Percentiles rank a stretch among this genome's conserved stretches.
These are phyloP conservation scores for Petrocephalus sullivani DNA, from an alignment of 2,797 vertebrate species.

Conservation along the genomic window DNA sequence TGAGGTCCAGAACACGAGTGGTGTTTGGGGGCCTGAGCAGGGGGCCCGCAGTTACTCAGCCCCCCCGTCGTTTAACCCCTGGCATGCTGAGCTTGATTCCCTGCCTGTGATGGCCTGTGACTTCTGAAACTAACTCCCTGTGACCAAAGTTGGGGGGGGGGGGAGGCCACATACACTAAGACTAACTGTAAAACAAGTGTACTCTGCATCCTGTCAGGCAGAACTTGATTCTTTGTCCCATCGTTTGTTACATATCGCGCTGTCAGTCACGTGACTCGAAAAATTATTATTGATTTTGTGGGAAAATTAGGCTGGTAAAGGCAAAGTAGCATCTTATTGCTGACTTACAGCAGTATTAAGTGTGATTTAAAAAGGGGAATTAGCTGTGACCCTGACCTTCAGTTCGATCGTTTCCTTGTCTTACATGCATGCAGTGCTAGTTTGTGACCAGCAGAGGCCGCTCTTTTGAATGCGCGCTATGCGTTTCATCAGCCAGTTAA, in stretches of 20 bases:
- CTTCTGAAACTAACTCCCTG: background rate
- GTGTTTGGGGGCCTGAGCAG: background rate
- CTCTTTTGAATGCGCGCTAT: slow-evolving; percentile 14
- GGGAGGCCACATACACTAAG: background rate
- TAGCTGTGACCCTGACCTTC: background rate
- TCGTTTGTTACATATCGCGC: background rate
- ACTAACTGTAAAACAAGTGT: background rate
- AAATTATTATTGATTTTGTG: background rate
- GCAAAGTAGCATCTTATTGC: background rate
- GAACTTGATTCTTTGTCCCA: background rate
- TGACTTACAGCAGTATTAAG: background rate
- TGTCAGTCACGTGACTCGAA: background rate
- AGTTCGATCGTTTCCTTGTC: background rate
- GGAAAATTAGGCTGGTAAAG: background rate
- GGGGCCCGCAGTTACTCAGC: background rate
- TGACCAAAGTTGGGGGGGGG: background rate
- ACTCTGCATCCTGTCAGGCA: background rate
- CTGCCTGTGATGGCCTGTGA: background rate
- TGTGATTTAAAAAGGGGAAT: background rate
- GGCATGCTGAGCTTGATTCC: background rate
- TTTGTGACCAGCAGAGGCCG: slow-evolving; percentile 3
- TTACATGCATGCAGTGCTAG: background rate
- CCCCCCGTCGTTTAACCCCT: background rate
- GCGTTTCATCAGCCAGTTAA: background rate
- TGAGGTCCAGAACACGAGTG: no score